Base-by-base conservation (phyloP, 2,888 invertebrate genomes). In the Dryococelus australis region DNA sequence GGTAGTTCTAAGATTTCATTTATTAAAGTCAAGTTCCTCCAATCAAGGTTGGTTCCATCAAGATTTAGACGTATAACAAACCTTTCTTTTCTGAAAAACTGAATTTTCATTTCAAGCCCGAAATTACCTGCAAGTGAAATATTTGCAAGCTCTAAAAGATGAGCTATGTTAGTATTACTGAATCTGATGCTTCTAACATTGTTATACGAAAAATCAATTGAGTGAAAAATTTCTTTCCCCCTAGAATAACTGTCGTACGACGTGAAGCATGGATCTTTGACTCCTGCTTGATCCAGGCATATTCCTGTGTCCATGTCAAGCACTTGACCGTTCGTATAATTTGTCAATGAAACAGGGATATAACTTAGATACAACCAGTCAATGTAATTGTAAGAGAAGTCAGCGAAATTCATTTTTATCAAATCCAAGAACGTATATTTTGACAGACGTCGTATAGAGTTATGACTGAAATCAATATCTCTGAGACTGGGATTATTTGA, bases 91-190 rank as follows among this genome's bases (percentile, higher is more conserved):
- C n/a, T 65, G 65, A 65, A 65, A 65, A 65, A 65, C 65, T 8
- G 8, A n/a, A 24, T 8, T 65, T 65, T 65, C 0, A 65, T 65
- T 65, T 65, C 65, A 65, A 65, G 65, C n/a, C n/a, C n/a, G 20
- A n/a, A n/a, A n/a, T 65, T 65, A n/a, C 65, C n/a, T 65, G 65
- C 65, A 16, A 65, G 65, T n/a, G 65, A 65, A 65, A 65, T 65
- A 6, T 65, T 65, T 65, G 65, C 65, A 65, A 65, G n/a, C 65
- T 65, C 65, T n/a, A 65, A 65, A 9, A n/a, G 6, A 65, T 65
- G 65, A 65, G 65, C 65, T 16, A 16, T 0, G 10, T 65, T 10
- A 65, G 24, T 16, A 65, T 65, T 24, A 65, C 65, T 65, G n/a
- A n/a, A 65, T 24, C 8, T 16, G 20, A 65, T 20, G 20, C 24